A percentile compares a stretch with the other conserved stretches of the same genome.
These are phyloP conservation scores for Notospermus geniculatus DNA, from an alignment of 1,140 invertebrate species.

Conservation along the genomic window DNA sequence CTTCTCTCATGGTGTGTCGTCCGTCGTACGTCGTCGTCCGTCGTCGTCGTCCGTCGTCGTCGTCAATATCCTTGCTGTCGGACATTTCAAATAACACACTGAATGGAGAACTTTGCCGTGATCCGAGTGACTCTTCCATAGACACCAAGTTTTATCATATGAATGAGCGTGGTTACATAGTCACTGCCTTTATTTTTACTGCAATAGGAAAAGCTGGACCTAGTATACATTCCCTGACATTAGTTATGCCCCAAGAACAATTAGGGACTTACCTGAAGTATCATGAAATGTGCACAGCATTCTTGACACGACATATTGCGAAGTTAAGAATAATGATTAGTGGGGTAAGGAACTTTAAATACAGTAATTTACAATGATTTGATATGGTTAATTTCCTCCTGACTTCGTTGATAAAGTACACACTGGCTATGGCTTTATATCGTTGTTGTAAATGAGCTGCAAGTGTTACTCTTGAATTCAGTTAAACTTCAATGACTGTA, in stretches of 20 bases:
- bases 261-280: slow-evolving; percentile 30
- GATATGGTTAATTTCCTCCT: too few relatives aligned
- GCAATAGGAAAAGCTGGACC: slow-evolving; percentile 29
- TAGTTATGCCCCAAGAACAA: slow-evolving; percentile 36
- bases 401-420: too few relatives aligned
- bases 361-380: too few relatives aligned
- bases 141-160: slow-evolving; percentile 41
- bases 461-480: too few relatives aligned
- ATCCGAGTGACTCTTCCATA: slow-evolving; percentile 30
- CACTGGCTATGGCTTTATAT: too few relatives aligned
- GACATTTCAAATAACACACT: slow-evolving; percentile 38
- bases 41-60: too few relatives aligned
- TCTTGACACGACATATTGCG: slow-evolving; percentile 34
- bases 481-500: too few relatives aligned
- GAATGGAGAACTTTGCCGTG: slow-evolving; percentile 42
- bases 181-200: slow-evolving; percentile 41
- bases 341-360: too few relatives aligned
- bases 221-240: slow-evolving; percentile 35
- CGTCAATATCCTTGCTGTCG: slow-evolving; percentile 23
- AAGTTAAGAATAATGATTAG: slow-evolving; percentile 38
- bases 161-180: slow-evolving; percentile 31
- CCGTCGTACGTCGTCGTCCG: too few relatives aligned
- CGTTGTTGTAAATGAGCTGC: too few relatives aligned
- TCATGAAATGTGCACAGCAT: slow-evolving; percentile 30
- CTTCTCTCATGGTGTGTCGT: too few relatives aligned